phyloP scores from a whole-genome alignment of 2,888 invertebrate genomes.

The Polymixis flavicincta region DNA sequence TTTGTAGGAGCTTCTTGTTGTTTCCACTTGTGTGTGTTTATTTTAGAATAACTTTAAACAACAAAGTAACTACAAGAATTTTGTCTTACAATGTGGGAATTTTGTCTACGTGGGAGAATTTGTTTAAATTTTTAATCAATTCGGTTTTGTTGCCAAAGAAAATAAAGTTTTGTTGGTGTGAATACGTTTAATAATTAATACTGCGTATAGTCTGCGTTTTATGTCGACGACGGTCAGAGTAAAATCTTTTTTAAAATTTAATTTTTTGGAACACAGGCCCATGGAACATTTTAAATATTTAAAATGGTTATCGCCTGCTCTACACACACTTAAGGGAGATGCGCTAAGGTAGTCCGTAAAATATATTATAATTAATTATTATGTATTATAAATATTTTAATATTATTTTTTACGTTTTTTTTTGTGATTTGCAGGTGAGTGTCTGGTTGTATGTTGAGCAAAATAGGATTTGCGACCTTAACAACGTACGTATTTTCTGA shows the following conservation, averaged over 20 bases:
- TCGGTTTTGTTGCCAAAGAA: constrained; percentile 47
- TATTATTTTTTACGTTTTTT: too few relatives aligned
- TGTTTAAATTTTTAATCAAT: constrained; percentile 44
- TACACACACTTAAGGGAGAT: too few relatives aligned
- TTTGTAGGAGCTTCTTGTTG: not conserved
- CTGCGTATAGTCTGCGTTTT: constrained; percentile 41
- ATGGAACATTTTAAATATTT: not conserved
- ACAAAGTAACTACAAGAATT: constrained; percentile 25
- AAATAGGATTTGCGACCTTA: too few relatives aligned
- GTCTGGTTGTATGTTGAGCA: too few relatives aligned
- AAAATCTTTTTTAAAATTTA: not conserved
- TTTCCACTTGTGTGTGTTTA: not conserved
- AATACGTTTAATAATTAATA: constrained; percentile 46
- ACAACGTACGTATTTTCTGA: too few relatives aligned
- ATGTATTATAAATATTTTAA: too few relatives aligned
- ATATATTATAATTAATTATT: too few relatives aligned
- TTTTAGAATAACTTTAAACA: constrained; percentile 16
- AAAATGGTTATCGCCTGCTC: not conserved
- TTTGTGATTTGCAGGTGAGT: too few relatives aligned
- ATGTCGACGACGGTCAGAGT: constrained; percentile 1
- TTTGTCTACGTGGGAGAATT: constrained; percentile 18
- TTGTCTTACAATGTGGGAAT: constrained; percentile 12
- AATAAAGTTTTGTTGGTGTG: constrained; percentile 33
- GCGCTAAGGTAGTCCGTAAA: too few relatives aligned
- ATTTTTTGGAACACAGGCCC: not conserved